phyloP scores from a whole-genome alignment of 2,888 invertebrate genomes.

The Sabellastarte sp. region DNA sequence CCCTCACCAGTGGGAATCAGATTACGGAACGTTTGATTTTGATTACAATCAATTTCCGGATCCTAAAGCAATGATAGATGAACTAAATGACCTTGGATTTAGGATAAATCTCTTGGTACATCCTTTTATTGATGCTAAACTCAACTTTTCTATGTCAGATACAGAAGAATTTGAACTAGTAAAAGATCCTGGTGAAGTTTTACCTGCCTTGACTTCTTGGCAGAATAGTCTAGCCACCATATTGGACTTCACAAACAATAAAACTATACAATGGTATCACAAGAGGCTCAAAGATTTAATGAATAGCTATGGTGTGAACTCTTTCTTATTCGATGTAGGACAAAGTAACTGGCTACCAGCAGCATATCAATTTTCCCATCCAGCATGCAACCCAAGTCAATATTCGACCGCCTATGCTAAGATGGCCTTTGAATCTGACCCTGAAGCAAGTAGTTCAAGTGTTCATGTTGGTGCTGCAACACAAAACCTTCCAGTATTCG shows the following conservation, averaged over 20 bases:
- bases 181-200: constrained; percentile 34
- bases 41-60: constrained; percentile 71
- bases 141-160: constrained; percentile 66
- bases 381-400: constrained; percentile 30
- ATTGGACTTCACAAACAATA: constrained; percentile 83
- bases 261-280: constrained; percentile 73
- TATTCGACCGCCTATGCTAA: constrained; percentile 38
- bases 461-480: constrained; percentile 79
- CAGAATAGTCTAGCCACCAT: constrained; percentile 72
- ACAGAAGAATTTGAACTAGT: neutral
- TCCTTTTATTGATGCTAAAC: constrained; percentile 80
- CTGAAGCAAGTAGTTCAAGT: constrained; percentile 64
- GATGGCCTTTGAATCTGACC: constrained; percentile 21
- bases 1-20: constrained; percentile 78
- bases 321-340: constrained; percentile 83
- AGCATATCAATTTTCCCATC: constrained; percentile 24
- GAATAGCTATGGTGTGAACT: constrained; percentile 72
- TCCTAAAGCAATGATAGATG: constrained; percentile 66
- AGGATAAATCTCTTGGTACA: constrained; percentile 73
- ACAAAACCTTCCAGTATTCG: constrained; percentile 76
- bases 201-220: constrained; percentile 65
- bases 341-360: constrained; percentile 37
- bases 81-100: constrained; percentile 67
- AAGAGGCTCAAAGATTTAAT: constrained; percentile 71
- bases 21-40: constrained; percentile 81